These are phyloP conservation scores for Apeltes quadracus DNA, from an alignment of 2,113 vertebrate genomes.

Conservation along the genomic window DNA sequence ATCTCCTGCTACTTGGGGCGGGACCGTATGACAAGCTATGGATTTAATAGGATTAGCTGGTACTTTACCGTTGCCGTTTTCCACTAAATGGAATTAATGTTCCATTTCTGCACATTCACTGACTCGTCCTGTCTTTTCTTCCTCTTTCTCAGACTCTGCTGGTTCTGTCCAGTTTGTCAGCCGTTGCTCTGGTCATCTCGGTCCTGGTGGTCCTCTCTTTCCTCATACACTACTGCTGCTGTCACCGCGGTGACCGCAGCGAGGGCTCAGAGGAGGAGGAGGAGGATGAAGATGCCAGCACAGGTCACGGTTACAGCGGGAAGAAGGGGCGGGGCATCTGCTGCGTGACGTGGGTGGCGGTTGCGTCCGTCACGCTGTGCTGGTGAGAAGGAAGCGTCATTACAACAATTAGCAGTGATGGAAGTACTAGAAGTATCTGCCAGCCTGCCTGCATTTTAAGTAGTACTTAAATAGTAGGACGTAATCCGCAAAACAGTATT, in stretches of 20 bases:
- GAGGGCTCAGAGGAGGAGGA: conserved; percentile 84
- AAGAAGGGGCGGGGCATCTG: conserved; percentile 86
- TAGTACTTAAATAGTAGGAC: neutral
- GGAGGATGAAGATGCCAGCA: conserved; percentile 81
- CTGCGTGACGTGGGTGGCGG: conserved; percentile 91
- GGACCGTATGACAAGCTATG: conserved; percentile 31
- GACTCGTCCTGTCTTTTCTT: conserved; percentile 26
- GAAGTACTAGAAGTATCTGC: no score
- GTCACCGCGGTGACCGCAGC: conserved; percentile 78
- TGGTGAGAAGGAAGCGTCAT: conserved; percentile 80
- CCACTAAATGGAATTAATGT: conserved; percentile 45
- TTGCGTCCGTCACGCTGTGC: conserved; percentile 87
- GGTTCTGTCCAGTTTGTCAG: conserved; percentile 87
- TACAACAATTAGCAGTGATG: neutral
- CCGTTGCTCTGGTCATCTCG: conserved; percentile 87
- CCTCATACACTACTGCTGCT: conserved; percentile 92
- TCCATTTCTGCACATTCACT: conserved; percentile 31
- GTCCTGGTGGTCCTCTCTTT: conserved; percentile 89
- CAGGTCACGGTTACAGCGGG: conserved; percentile 80
- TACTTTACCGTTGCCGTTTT: conserved; percentile 33
- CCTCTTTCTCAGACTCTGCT: conserved; percentile 84
- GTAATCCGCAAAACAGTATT: neutral
- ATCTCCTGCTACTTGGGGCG: conserved; percentile 48
- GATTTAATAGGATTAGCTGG: conserved; percentile 50
- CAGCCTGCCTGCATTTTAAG: neutral